Conservation (phyloP, 2,113 vertebrate species). For the Paralichthys olivaceus region DNA sequence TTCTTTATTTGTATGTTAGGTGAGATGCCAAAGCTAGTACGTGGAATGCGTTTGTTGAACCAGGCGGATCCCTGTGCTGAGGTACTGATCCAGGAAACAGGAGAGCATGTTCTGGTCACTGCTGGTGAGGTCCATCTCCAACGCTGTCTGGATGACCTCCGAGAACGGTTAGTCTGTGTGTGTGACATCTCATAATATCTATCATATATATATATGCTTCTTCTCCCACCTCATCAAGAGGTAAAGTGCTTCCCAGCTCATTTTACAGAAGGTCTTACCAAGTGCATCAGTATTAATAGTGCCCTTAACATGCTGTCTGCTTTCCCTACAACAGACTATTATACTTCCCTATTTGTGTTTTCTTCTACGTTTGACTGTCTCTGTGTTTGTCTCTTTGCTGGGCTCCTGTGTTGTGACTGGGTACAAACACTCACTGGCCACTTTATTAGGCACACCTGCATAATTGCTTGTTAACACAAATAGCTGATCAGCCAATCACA, state of each 20-base stretch:
- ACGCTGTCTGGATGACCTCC: constrained; percentile 95
- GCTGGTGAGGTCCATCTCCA: constrained; percentile 98
- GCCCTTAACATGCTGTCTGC: too few species aligned
- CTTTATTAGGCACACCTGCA: too few species aligned
- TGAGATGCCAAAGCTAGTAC: constrained; percentile 95
- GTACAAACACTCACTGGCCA: too few species aligned
- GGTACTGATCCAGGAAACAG: constrained; percentile 95
- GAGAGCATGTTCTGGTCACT: constrained; percentile 95
- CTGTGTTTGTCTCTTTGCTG: neutral
- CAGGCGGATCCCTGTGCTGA: constrained; percentile 96
- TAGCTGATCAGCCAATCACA: too few species aligned
- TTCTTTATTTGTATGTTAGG: constrained; percentile 73
- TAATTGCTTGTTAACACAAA: too few species aligned
- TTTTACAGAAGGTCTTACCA: too few species aligned
- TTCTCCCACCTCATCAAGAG: neutral
- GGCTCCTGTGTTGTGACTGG: neutral
- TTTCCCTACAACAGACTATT: too few species aligned
- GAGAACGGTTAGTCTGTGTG: constrained; percentile 84
- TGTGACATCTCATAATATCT: neutral
- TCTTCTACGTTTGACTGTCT: too few species aligned
- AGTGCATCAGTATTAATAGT: too few species aligned
- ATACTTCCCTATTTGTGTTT: too few species aligned
- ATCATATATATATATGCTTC: neutral
- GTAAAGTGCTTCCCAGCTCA: too few species aligned
- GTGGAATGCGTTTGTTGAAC: constrained; percentile 95